A percentile compares a stretch with the other conserved stretches of the same genome.
phyloP scores from a whole-genome alignment of 2,797 vertebrate species.

The Emydoidea blandingii region DNA sequence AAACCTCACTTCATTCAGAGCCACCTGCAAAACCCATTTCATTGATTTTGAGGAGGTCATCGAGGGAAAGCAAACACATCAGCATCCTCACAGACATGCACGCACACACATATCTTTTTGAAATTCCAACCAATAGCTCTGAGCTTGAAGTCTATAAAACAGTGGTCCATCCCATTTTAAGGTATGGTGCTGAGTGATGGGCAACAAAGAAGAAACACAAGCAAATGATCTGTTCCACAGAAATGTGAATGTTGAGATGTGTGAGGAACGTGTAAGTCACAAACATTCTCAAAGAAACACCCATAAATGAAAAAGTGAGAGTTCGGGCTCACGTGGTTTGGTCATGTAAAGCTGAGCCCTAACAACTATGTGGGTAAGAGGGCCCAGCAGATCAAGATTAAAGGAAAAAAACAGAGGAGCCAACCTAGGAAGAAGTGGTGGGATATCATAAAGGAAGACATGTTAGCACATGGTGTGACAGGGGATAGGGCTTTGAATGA shows the following conservation, averaged over 20 bases:
- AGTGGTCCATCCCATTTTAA: neutral
- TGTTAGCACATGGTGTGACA: neutral
- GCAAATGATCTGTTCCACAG: neutral
- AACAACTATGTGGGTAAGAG: neutral
- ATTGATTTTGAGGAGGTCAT: neutral
- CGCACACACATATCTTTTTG: neutral
- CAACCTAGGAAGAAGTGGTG: neutral
- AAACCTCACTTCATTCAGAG: neutral
- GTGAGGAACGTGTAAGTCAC: neutral
- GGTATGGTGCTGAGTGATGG: neutral
- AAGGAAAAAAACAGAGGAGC: neutral
- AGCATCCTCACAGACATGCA: neutral
- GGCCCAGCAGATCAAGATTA: neutral
- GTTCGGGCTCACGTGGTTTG: neutral
- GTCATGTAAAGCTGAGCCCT: neutral
- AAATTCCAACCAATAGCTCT: neutral
- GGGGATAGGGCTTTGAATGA: neutral
- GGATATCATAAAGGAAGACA: neutral
- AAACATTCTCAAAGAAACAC: neutral
- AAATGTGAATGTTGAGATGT: neutral
- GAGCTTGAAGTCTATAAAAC: neutral
- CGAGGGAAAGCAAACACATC: neutral
- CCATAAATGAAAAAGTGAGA: neutral
- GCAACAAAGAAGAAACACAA: neutral
- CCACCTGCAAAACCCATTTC: fast-evolving